Evolutionary conservation across 2,797 vertebrate species (phyloP).

Genomic region (Etheostoma nigrum): DNA sequence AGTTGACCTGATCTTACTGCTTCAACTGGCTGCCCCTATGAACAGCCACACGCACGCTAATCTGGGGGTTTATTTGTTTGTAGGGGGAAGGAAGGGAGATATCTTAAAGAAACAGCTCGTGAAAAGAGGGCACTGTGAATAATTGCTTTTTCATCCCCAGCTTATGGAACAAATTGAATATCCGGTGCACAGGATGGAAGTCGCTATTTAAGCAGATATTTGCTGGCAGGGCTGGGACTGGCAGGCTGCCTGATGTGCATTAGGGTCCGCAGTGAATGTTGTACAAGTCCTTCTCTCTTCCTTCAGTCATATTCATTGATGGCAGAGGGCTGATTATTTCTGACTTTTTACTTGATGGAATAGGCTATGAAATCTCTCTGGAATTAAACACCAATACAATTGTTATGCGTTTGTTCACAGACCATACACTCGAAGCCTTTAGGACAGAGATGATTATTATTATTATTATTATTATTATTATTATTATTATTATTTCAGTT

Average conservation of each 20-base stretch:
- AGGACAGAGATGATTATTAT: slow-evolving; percentile 42
- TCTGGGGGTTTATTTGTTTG: slow-evolving; percentile 79
- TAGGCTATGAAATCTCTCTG: slow-evolving; percentile 54
- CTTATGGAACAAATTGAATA: slow-evolving; percentile 88
- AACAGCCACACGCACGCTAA: slow-evolving; percentile 73
- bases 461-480: slow-evolving; percentile 14
- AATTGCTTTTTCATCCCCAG: slow-evolving; percentile 86
- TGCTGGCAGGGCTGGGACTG: slow-evolving; percentile 69
- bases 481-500: slow-evolving; percentile 32
- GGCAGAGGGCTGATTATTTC: slow-evolving; percentile 77
- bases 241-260: slow-evolving; percentile 67
- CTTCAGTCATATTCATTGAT: slow-evolving; percentile 77
- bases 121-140: slow-evolving; percentile 84
- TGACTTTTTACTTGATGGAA: slow-evolving; percentile 72
- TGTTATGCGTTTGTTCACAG: slow-evolving; percentile 60
- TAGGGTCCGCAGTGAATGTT: slow-evolving; percentile 49
- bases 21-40: slow-evolving; percentile 50
- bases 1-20: slow-evolving; percentile 61
- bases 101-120: slow-evolving; percentile 87
- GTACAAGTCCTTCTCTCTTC: slow-evolving; percentile 54
- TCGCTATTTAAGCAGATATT: slow-evolving; percentile 82
- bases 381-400: slow-evolving; percentile 62
- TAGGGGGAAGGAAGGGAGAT: slow-evolving; percentile 65
- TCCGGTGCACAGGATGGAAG: slow-evolving; percentile 80
- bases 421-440: slow-evolving; percentile 38